Conservation (phyloP, 2,113 vertebrate species). For the Girardinichthys multiradiatus region DNA sequence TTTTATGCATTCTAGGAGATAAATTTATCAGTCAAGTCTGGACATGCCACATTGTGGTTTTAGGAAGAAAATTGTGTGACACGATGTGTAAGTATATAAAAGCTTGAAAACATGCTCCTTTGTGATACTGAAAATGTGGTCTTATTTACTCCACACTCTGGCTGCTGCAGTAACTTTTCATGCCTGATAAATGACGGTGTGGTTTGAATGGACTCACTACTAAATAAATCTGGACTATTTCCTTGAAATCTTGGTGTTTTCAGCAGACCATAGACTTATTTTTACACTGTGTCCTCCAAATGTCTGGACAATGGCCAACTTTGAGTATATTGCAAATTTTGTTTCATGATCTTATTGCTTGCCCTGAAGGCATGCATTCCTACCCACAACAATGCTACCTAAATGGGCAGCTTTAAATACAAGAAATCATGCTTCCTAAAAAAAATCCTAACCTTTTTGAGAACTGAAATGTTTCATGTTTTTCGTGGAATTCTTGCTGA, state of each 20-base stretch:
- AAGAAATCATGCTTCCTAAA: neutral
- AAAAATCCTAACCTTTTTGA: neutral
- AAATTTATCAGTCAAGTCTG: constrained; percentile 6
- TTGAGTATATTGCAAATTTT: constrained; percentile 51
- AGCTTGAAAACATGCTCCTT: constrained; percentile 20
- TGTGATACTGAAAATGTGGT: constrained; percentile 42
- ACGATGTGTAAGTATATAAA: constrained; percentile 9
- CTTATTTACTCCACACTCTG: constrained; percentile 58
- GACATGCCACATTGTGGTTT: neutral
- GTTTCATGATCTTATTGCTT: constrained; percentile 60
- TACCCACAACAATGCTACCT: constrained; percentile 30
- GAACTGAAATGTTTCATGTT: constrained; percentile 1
- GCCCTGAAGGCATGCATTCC: constrained; percentile 43
- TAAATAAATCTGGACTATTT: constrained; percentile 63
- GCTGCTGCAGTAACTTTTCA: constrained; percentile 40
- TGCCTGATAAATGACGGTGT: constrained; percentile 55
- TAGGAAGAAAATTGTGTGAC: neutral
- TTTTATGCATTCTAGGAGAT: neutral
- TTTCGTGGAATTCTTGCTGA: constrained; percentile 3
- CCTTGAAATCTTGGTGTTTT: constrained; percentile 46
- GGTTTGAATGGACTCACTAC: constrained; percentile 60
- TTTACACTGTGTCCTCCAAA: constrained; percentile 51
- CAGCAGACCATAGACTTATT: constrained; percentile 52
- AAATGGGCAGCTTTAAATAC: constrained; percentile 11
- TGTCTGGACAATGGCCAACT: constrained; percentile 47